Conservation (phyloP, 64 coral and sea anemone genomes). For the Montipora cactus region DNA sequence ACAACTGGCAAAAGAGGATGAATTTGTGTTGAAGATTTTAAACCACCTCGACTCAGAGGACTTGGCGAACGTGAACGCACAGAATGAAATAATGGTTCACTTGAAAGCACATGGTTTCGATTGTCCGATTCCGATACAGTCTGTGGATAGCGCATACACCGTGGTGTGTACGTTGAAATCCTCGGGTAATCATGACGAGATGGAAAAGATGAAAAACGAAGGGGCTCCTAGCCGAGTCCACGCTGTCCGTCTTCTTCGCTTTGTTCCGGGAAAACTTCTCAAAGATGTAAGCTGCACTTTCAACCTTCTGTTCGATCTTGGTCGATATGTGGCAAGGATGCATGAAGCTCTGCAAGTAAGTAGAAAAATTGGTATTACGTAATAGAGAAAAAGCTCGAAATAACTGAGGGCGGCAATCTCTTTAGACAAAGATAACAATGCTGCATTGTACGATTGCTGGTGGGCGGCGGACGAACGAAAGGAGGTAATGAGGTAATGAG, state of each 20-base stretch:
- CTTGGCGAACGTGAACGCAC: constrained; percentile 36
- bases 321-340: constrained; percentile 37
- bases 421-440: too few relatives aligned
- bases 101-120: constrained; percentile 44
- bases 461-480: too few relatives aligned
- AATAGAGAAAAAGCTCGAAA: neutral
- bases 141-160: constrained; percentile 7
- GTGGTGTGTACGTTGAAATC: neutral
- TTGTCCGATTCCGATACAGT: constrained; percentile 24
- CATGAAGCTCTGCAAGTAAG: constrained; percentile 53
- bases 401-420: too few relatives aligned
- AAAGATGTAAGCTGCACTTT: neutral
- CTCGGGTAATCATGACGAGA: too few relatives aligned
- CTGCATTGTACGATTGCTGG: too few relatives aligned
- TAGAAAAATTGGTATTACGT: neutral
- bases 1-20: neutral
- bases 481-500: too few relatives aligned
- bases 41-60: constrained; percentile 54
- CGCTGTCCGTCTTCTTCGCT: constrained; percentile 55
- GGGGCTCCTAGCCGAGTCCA: neutral
- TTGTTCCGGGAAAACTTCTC: constrained; percentile 54
- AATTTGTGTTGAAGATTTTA: constrained; percentile 73
- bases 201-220: neutral
- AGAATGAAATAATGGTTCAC: constrained; percentile 50
- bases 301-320: constrained; percentile 42